phyloP scores from a whole-genome alignment of 1,140 invertebrate species.

The Micrasema longulum region DNA sequence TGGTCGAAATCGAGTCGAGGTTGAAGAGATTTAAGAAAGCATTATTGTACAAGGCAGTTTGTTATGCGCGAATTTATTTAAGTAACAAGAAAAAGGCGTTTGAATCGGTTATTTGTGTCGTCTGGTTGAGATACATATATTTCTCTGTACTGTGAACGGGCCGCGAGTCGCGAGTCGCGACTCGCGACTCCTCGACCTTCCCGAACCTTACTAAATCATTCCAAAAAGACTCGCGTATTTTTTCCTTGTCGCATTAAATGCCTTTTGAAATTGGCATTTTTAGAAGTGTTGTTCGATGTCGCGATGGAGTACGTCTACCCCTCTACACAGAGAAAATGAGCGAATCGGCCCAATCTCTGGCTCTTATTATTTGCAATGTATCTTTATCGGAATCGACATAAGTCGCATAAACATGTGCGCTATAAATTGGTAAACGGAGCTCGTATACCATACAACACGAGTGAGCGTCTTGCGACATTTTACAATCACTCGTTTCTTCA shows the following conservation, averaged over 20 bases:
- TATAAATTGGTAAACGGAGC: constrained; percentile 34
- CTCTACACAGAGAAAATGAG: constrained; percentile 3
- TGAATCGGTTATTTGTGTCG: constrained; percentile 23
- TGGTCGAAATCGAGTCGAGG: constrained; percentile 21
- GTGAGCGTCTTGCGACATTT: no score
- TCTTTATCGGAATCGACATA: constrained; percentile 33
- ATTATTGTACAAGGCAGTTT: not conserved
- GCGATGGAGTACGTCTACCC: constrained; percentile 4
- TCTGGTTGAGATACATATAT: constrained; percentile 5
- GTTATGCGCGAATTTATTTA: constrained; percentile 10
- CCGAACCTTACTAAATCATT: constrained; percentile 31
- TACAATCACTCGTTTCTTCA: no score
- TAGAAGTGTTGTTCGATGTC: constrained; percentile 23
- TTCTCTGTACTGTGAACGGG: not conserved
- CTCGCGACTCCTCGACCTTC: constrained; percentile 30
- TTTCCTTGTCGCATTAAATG: constrained; percentile 29
- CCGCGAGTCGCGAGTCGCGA: not conserved
- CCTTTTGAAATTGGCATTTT: constrained; percentile 36
- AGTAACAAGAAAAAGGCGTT: constrained; percentile 5
- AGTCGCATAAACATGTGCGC: constrained; percentile 39
- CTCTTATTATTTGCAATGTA: constrained; percentile 40
- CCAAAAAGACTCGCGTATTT: constrained; percentile 28
- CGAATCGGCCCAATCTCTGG: constrained; percentile 16
- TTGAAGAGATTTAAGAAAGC: constrained; percentile 14
- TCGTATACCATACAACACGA: not conserved